Evolutionary conservation across 2,113 vertebrate species (phyloP).

Genomic region (Dipodomys spectabilis): DNA sequence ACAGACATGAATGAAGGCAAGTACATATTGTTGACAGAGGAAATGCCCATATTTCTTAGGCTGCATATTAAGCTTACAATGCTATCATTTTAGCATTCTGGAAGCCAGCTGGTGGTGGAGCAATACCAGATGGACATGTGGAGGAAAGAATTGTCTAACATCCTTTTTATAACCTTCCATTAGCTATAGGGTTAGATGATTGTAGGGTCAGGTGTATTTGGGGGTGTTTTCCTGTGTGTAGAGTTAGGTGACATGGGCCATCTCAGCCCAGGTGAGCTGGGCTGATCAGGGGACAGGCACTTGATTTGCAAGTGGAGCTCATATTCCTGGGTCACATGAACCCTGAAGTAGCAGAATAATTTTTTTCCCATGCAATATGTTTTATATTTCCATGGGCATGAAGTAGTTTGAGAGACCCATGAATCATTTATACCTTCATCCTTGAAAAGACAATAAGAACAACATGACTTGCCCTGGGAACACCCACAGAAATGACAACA

Average conservation of each 20-base stretch:
- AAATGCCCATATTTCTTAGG: rapidly evolving
- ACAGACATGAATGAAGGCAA: constrained; percentile 3
- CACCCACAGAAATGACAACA: neutral
- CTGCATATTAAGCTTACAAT: neutral
- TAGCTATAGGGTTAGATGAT: neutral
- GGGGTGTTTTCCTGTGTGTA: neutral
- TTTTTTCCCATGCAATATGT: neutral
- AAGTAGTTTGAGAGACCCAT: neutral
- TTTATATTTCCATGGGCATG: neutral
- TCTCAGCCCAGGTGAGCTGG: neutral
- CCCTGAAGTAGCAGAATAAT: neutral
- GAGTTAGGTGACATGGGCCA: neutral
- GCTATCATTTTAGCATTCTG: neutral
- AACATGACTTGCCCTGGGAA: neutral
- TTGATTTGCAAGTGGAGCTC: neutral
- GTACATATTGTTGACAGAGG: neutral
- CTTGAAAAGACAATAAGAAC: neutral
- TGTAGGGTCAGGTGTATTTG: neutral
- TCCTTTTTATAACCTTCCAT: neutral
- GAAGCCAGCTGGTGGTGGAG: neutral
- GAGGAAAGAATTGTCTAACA: neutral
- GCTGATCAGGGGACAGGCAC: neutral
- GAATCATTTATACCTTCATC: neutral
- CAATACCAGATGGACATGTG: neutral
- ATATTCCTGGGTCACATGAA: neutral